A percentile compares a stretch with the other conserved stretches of the same genome.
phyloP scores from a whole-genome alignment of 2,113 vertebrate genomes.

The Pomatostomus ruficeps region DNA sequence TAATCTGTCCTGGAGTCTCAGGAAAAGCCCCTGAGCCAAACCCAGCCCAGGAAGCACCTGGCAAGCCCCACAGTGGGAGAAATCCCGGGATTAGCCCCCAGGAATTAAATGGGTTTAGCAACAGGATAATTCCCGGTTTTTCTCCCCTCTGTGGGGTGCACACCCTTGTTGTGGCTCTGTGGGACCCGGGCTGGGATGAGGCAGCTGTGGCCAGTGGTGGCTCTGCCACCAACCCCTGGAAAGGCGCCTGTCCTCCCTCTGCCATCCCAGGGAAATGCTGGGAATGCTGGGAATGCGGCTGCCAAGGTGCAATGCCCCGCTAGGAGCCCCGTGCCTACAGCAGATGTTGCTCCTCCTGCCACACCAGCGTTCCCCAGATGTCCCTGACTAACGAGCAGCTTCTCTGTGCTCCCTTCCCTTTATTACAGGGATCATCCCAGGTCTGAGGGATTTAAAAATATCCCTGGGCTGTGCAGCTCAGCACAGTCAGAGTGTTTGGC shows the following conservation, averaged over 20 bases:
- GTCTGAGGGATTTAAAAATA: background rate
- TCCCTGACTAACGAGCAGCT: background rate
- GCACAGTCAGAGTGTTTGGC: background rate
- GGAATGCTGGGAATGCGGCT: background rate
- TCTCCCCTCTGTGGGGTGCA: too few species aligned
- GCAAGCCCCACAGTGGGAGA: too few species aligned
- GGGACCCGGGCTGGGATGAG: accelerated
- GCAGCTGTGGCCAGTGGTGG: accelerated
- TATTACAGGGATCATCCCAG: background rate
- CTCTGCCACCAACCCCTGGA: accelerated
- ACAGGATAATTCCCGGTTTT: too few species aligned
- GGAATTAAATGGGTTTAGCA: too few species aligned
- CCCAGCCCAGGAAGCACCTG: too few species aligned
- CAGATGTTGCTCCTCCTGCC: background rate
- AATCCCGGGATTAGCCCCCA: too few species aligned
- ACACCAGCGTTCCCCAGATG: background rate
- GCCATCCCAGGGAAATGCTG: background rate
- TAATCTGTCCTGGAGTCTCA: too few species aligned
- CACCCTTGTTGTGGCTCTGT: accelerated
- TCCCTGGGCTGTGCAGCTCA: accelerated
- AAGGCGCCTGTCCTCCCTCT: background rate
- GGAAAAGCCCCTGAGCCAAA: too few species aligned
- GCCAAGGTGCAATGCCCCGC: background rate
- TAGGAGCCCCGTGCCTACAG: accelerated
- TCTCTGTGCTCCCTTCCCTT: accelerated